A percentile compares a stretch with the other conserved stretches of the same genome.
Evolutionary conservation across 2,113 vertebrate genomes (phyloP).

Genomic region (Phaethon lepturus): DNA sequence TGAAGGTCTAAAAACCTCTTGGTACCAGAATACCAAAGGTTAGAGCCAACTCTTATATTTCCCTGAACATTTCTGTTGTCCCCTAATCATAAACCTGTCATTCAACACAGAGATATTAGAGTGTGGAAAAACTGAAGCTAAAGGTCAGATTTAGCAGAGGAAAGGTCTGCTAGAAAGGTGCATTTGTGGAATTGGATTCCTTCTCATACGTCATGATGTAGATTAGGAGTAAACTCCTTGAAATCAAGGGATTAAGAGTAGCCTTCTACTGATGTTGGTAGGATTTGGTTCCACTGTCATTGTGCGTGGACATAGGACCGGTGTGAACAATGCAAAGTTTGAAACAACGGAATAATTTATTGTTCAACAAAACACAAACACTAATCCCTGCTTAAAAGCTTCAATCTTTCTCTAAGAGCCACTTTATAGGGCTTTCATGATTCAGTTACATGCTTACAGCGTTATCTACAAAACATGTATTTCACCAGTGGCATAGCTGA

Average conservation of each 20-base stretch:
- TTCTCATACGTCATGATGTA: background rate
- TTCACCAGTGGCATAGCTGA: background rate
- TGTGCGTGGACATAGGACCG: background rate
- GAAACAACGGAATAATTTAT: background rate
- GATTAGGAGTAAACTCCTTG: background rate
- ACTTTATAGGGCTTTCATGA: background rate
- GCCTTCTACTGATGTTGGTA: background rate
- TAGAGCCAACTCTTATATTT: background rate
- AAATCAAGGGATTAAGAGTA: background rate
- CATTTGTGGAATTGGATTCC: background rate
- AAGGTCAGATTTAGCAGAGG: slow-evolving; percentile 20
- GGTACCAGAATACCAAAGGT: background rate
- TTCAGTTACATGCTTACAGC: background rate
- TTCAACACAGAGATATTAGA: background rate
- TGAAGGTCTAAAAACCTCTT: background rate
- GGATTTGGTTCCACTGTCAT: background rate
- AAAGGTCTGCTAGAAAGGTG: background rate
- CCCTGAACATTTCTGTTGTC: slow-evolving; percentile 5
- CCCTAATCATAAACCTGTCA: slow-evolving; percentile 44
- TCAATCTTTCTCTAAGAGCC: background rate
- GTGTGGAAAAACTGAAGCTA: slow-evolving; percentile 23
- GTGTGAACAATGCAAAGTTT: background rate
- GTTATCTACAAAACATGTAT: background rate
- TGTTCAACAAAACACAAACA: background rate
- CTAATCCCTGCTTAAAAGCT: background rate